These are phyloP conservation scores for Pogonocichla stellata DNA, from an alignment of 2,113 vertebrate genomes.

Conservation along the genomic window DNA sequence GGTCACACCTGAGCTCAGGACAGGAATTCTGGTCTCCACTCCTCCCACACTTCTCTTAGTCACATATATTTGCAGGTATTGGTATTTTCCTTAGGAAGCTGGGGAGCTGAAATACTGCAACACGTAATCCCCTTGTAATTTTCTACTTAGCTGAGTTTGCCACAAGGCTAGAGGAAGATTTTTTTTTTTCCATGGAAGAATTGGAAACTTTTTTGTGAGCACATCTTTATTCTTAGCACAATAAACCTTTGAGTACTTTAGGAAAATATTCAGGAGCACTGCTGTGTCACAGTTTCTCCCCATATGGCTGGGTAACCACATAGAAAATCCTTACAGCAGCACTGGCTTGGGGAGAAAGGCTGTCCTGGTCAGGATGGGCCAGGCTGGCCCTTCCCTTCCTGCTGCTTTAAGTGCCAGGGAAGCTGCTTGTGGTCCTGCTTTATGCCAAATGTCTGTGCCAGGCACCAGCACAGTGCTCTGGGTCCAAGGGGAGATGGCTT, in stretches of 20 bases:
- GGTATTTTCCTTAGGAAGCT: not conserved
- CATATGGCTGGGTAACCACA: rapidly evolving
- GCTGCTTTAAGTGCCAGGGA: not conserved
- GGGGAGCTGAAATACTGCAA: not conserved
- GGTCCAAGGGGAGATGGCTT: not conserved
- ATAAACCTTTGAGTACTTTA: not conserved
- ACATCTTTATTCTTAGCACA: not conserved
- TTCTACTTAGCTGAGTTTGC: not conserved
- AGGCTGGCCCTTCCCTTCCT: not conserved
- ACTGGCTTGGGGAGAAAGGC: not conserved
- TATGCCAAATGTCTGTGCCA: not conserved
- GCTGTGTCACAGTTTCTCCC: rapidly evolving
- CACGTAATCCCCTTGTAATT: not conserved
- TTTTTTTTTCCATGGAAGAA: not conserved
- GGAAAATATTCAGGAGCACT: not conserved
- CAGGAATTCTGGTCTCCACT: not conserved
- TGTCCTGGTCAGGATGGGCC: not conserved
- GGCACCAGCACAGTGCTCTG: not conserved
- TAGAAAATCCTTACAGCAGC: not conserved
- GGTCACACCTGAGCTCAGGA: rapidly evolving
- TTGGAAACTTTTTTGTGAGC: not conserved
- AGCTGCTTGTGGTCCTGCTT: not conserved
- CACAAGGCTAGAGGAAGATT: not conserved
- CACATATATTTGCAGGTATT: not conserved
- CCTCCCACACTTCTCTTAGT: not conserved